Evolutionary conservation across 2,797 vertebrate genomes (phyloP).

Genomic region (Pipistrellus pygmaeus): DNA sequence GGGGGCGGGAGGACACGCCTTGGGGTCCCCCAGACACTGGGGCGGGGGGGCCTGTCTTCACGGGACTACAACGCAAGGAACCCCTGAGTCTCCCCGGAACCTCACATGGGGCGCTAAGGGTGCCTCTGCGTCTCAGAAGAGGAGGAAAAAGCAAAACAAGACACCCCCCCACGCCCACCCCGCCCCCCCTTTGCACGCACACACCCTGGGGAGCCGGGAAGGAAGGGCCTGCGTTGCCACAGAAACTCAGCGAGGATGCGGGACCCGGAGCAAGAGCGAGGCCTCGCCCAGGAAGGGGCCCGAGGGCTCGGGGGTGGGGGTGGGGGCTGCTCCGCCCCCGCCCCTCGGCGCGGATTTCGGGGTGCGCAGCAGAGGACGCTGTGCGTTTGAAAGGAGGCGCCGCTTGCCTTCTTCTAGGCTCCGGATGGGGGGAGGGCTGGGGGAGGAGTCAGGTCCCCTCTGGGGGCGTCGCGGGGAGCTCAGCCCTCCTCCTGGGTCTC

Average conservation of each 20-base stretch:
- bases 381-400: background rate
- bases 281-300: background rate
- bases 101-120: background rate
- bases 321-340: background rate
- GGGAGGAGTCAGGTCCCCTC: background rate
- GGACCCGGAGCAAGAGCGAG: background rate
- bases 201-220: background rate
- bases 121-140: background rate
- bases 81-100: background rate
- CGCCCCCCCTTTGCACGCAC: background rate
- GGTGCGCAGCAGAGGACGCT: background rate
- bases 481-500: background rate
- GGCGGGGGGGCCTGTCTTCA: background rate
- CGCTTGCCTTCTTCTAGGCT: background rate
- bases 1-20: background rate
- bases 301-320: background rate
- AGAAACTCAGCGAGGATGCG: background rate
- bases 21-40: background rate
- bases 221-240: background rate
- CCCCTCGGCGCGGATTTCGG: background rate
- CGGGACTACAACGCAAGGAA: background rate
- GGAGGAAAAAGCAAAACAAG: background rate
- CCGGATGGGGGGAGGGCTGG: background rate
- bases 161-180: background rate
- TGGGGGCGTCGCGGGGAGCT: background rate